A percentile compares a stretch with the other conserved stretches of the same genome.
Evolutionary conservation across 2,113 vertebrate species (phyloP).

Genomic region (Leucopsar rothschildi): DNA sequence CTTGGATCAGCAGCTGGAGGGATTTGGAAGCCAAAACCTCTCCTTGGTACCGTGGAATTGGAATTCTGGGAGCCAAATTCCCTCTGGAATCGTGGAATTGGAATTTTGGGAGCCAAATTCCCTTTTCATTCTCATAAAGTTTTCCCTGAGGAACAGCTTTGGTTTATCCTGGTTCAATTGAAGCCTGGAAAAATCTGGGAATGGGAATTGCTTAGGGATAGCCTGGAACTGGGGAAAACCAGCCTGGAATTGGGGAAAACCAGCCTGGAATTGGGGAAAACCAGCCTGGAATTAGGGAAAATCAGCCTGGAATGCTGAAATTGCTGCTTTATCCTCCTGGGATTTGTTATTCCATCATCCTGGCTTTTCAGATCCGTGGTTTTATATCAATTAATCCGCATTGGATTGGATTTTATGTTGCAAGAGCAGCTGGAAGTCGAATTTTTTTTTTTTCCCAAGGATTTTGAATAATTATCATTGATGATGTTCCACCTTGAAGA

Average conservation of each 20-base stretch:
- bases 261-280: no score
- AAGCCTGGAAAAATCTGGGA: not conserved
- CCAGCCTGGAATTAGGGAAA: no score
- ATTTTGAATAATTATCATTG: not conserved
- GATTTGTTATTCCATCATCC: not conserved
- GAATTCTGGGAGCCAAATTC: no score
- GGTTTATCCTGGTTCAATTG: not conserved
- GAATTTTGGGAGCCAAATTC: not conserved
- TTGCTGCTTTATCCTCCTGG: not conserved
- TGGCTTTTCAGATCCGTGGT: no score
- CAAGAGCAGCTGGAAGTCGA: not conserved
- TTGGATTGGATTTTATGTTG: accelerated
- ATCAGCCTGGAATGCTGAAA: not conserved
- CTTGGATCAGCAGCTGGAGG: not conserved
- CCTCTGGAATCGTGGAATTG: accelerated
- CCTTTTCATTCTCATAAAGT: not conserved
- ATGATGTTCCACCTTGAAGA: not conserved
- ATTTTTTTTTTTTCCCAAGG: not conserved
- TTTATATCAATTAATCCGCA: accelerated
- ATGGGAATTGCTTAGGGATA: not conserved
- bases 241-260: not conserved
- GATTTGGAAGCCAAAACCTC: not conserved
- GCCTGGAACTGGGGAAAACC: not conserved
- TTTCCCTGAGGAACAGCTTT: not conserved
- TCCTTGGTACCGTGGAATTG: accelerated